phyloP scores from a whole-genome alignment of 2,888 invertebrate species.

The Thecocarcelia acutangulata region DNA sequence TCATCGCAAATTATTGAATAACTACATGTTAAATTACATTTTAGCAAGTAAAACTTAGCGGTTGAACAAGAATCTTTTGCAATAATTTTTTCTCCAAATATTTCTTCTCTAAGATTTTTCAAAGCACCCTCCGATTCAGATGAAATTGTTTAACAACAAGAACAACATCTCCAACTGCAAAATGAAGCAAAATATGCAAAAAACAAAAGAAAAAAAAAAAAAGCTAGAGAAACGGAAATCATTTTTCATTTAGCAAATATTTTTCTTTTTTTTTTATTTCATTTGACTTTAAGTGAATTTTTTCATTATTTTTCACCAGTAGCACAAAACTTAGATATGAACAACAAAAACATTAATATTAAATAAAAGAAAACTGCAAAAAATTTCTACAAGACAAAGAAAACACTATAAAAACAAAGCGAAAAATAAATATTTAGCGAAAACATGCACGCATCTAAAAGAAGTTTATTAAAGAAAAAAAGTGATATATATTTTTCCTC shows the following conservation, averaged over 20 bases:
- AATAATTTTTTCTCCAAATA: no score
- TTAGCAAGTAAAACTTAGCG: no score
- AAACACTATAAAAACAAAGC: slow-evolving; percentile 25
- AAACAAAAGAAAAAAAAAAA: no score
- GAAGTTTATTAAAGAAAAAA: neutral
- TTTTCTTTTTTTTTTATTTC: slow-evolving; percentile 49
- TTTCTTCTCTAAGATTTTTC: no score
- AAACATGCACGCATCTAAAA: neutral
- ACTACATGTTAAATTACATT: no score
- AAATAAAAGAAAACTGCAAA: slow-evolving; percentile 26
- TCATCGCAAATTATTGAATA: no score
- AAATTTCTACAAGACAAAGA: slow-evolving; percentile 23
- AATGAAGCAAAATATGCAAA: slow-evolving; percentile 35
- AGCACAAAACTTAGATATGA: slow-evolving; percentile 15
- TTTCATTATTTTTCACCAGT: slow-evolving; percentile 11
- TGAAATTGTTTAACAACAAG: neutral
- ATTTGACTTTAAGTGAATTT: slow-evolving; percentile 62
- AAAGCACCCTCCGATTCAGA: neutral
- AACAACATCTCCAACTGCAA: slow-evolving; percentile 24
- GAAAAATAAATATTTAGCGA: slow-evolving; percentile 1
- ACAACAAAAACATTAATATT: slow-evolving; percentile 36
- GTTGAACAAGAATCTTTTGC: no score
- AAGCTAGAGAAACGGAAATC: slow-evolving; percentile 58
- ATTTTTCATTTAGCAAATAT: slow-evolving; percentile 63
- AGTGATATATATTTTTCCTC: neutral